These are phyloP conservation scores for Nasonia longicornis DNA, from an alignment of 1,140 invertebrate species.

Conservation along the genomic window DNA sequence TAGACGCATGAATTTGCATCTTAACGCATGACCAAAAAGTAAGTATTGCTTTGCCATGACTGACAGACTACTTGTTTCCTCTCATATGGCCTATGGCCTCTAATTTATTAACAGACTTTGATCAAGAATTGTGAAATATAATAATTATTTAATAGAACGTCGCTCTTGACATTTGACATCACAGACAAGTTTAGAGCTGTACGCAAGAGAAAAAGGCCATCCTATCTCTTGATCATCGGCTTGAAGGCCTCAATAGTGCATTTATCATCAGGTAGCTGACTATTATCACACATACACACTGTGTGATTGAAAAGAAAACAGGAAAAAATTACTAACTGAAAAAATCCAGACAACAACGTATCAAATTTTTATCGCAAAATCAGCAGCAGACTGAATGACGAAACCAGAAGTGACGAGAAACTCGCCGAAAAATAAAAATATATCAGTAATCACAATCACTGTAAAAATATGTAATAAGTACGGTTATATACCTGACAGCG, in stretches of 20 bases:
- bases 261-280: too few relatives aligned
- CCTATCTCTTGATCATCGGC: background rate
- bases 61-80: background rate
- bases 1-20: slow-evolving; percentile 30
- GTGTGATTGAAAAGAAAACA: too few relatives aligned
- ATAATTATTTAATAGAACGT: background rate
- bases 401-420: too few relatives aligned
- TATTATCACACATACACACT: too few relatives aligned
- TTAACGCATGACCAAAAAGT: slow-evolving; percentile 6
- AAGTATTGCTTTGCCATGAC: slow-evolving; percentile 1
- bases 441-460: too few relatives aligned
- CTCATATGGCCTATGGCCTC: background rate
- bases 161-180: slow-evolving; percentile 32
- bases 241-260: too few relatives aligned
- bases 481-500: background rate
- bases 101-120: background rate
- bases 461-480: background rate
- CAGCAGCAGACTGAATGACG: too few relatives aligned
- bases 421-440: too few relatives aligned
- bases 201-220: background rate
- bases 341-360: too few relatives aligned
- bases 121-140: slow-evolving; percentile 23
- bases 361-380: too few relatives aligned
- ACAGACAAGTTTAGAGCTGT: slow-evolving; percentile 16
- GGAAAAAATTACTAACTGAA: too few relatives aligned